Conservation (phyloP, 2,888 invertebrate species). For the Lobophora halterata region DNA sequence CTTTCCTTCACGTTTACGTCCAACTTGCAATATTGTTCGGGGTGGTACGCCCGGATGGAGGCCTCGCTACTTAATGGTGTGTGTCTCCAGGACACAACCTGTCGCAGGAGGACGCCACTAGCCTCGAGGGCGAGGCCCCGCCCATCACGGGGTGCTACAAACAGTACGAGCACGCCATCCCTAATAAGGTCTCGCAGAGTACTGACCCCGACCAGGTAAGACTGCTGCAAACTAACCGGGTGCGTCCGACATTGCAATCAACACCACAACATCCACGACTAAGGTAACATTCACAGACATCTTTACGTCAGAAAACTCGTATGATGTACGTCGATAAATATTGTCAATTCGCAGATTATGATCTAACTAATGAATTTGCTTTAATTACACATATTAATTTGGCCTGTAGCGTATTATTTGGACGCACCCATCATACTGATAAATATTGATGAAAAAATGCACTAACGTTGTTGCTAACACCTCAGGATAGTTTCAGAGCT, state of each 20-base stretch:
- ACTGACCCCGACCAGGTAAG: constrained; percentile 68
- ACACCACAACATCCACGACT: too few relatives aligned
- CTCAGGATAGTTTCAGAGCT: constrained; percentile 73
- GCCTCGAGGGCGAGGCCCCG: constrained; percentile 88
- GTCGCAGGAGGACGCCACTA: constrained; percentile 93
- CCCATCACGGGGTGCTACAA: constrained; percentile 89
- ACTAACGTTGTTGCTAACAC: constrained; percentile 54
- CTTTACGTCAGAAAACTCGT: too few relatives aligned
- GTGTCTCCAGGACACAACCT: constrained; percentile 92
- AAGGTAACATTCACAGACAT: not conserved
- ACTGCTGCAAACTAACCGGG: constrained; percentile 31
- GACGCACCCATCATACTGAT: constrained; percentile 22
- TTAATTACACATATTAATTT: too few relatives aligned
- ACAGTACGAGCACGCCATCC: constrained; percentile 86
- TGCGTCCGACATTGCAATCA: constrained; percentile 43
- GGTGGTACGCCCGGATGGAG: constrained; percentile 49
- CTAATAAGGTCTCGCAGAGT: constrained; percentile 62
- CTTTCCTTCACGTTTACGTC: constrained; percentile 44
- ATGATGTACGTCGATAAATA: too few relatives aligned
- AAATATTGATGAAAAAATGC: constrained; percentile 25
- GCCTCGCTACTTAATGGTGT: constrained; percentile 75
- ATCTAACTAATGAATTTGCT: too few relatives aligned
- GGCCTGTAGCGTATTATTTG: too few relatives aligned
- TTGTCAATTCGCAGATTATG: too few relatives aligned
- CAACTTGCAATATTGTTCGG: constrained; percentile 45